Base-by-base conservation (phyloP, 2,113 vertebrate genomes). In the Crotophaga sulcirostris region DNA sequence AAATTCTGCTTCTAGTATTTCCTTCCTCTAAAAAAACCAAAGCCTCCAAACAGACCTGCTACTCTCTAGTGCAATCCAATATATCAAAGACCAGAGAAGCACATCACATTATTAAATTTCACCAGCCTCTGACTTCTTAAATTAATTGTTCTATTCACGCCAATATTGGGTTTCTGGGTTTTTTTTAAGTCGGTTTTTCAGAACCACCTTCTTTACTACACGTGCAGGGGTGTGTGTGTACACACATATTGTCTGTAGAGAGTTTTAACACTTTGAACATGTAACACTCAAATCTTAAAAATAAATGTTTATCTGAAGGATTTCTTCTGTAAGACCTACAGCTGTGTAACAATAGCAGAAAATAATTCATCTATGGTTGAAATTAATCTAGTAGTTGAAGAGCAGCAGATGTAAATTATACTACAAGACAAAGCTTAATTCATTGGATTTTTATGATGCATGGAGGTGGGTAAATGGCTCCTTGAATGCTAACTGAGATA, bases 401-500 rank as follows among this genome's bases (percentile, higher is more conserved):
- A 97, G 86, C 33, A 96, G 95, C 68, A 93, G 87, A 85, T 82
- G 70, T 73, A 96, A 98, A 98, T 98, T 97, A 97, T 91, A 83
- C 75, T 81, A 26, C 72, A 94, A 93, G 80, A 38, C 83, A 91
- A 96, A 97, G 84, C 73, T 97, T 98, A 98, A 96, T 96, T 97
- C 96, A 96, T 49, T 95, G 82, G 80, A 89, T 97, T 98, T 98
- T 98, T 97, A 98, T 98, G 97, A 97, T 97, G 90, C 87, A 59
- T 91, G 89, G 91, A 96, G 92, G 89, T 95, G 76, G 63, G 84
- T 60, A 91, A 96, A 96, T 93, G 97, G 77, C 89, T 95, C 72
- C 94, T 90, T 96, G 94, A 94, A 96, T 97, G 96, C 97, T 97
- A 97, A 98, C 97, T 95, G 87, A 94, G 89, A 96, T 94, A 91